Base-by-base conservation (phyloP, 2,888 invertebrate genomes). In the Sepiola atlantica region DNA sequence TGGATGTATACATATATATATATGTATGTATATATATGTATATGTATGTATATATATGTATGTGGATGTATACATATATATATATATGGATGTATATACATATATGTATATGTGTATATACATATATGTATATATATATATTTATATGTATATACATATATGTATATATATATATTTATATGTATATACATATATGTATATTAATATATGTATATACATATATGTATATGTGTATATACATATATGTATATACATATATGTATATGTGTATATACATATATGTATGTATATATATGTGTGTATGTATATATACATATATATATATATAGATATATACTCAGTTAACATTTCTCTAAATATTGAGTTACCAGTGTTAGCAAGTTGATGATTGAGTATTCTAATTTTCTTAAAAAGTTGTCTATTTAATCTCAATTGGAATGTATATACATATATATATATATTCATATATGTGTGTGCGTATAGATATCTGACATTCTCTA, bases 131-230 rank as follows among this genome's bases (percentile, higher is more conserved):
- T n/a, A 90, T 14, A 90, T n/a, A 90, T n/a, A 90, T 12, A 90
- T n/a, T 28, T n/a, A 8, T n/a, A 8, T n/a, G 8, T n/a, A 8
- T n/a, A 8, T 14, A 8, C 0, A 8, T n/a, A 8, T 90, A 0
- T 12, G 8, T 12, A 8, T 12, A 8, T 90, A 90, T 12, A 90
- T 12, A 90, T 12, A 90, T 12, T 0, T n/a, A 90, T n/a, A 90
- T 12, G 0, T 12, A 90, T 12, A 90, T 12, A 90, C 0, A 90
- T 90, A 90, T 90, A 90, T 14, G 16, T 90, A 90, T 16, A 90
- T 8, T 12, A 10, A 90, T n/a, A 90, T 90, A 90, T 90, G 6
- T 90, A 90, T 90, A 90, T 90, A 14, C 16, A 8, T 90, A 90
- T 12, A 90, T 90, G n/a, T 12, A 90, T 90, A 90, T 90, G n/a